Evolutionary conservation across 1,140 invertebrate genomes (phyloP).

Genomic region (Cotesia chilonis): DNA sequence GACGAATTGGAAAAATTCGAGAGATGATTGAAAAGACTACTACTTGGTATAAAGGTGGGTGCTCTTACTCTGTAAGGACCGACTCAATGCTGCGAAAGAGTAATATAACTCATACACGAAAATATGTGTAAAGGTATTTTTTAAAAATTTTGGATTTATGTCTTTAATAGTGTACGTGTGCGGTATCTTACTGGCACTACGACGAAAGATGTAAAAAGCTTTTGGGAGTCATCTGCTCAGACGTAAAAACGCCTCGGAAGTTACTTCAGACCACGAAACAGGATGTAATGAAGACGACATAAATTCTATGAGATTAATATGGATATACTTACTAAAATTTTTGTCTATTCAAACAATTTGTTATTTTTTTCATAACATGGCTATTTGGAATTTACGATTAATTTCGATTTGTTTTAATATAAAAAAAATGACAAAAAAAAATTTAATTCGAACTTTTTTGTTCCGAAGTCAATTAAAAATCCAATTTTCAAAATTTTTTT

Average conservation of each 20-base stretch:
- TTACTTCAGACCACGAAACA: conserved; percentile 46
- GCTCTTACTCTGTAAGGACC: too few relatives aligned
- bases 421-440: too few relatives aligned
- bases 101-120: not conserved
- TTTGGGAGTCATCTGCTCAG: conserved; percentile 47
- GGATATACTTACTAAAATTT: not conserved
- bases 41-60: not conserved
- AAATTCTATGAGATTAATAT: conserved; percentile 16
- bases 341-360: too few relatives aligned
- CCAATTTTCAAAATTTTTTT: too few relatives aligned
- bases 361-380: too few relatives aligned
- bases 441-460: too few relatives aligned
- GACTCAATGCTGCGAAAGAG: not conserved
- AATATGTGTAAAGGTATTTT: not conserved
- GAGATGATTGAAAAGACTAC: not conserved
- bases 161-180: not conserved
- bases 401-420: too few relatives aligned
- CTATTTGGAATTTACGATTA: too few relatives aligned
- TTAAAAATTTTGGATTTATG: not conserved
- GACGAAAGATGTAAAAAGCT: conserved; percentile 25
- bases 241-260: conserved; percentile 24
- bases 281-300: conserved; percentile 45
- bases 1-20: conserved; percentile 7
- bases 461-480: too few relatives aligned
- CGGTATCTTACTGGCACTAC: not conserved